Conservation (phyloP, 2,113 vertebrate species). For the Pelecanus crispus region DNA sequence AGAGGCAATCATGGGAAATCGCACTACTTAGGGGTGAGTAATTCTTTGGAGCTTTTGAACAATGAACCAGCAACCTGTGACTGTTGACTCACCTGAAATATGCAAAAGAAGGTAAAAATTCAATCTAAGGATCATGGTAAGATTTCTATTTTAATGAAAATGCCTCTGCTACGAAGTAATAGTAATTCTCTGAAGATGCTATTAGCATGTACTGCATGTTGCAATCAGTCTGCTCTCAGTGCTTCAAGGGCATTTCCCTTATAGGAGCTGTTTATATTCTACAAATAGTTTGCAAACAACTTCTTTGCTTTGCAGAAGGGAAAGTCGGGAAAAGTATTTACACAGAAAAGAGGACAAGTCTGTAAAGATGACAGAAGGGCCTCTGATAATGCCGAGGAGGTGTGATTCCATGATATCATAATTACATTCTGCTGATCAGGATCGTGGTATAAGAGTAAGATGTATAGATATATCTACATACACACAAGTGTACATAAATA, state of each 20-base stretch:
- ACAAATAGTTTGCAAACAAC: neutral
- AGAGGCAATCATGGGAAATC: neutral
- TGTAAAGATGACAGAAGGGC: neutral
- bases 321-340: neutral
- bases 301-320: neutral
- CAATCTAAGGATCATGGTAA: neutral
- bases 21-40: neutral
- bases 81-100: neutral
- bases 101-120: neutral
- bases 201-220: neutral
- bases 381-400: neutral
- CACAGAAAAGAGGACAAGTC: neutral
- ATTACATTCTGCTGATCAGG: neutral
- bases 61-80: neutral
- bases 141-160: neutral
- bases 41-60: neutral
- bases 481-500: neutral
- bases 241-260: constrained; percentile 15
- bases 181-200: neutral
- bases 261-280: neutral
- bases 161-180: neutral
- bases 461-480: neutral
- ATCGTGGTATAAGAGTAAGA: neutral
- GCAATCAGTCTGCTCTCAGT: neutral
- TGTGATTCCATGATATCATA: neutral